A percentile compares a stretch with the other conserved stretches of the same genome.
Conservation (phyloP, 2,797 vertebrate species). For the Poeciliopsis paucimaculata region DNA sequence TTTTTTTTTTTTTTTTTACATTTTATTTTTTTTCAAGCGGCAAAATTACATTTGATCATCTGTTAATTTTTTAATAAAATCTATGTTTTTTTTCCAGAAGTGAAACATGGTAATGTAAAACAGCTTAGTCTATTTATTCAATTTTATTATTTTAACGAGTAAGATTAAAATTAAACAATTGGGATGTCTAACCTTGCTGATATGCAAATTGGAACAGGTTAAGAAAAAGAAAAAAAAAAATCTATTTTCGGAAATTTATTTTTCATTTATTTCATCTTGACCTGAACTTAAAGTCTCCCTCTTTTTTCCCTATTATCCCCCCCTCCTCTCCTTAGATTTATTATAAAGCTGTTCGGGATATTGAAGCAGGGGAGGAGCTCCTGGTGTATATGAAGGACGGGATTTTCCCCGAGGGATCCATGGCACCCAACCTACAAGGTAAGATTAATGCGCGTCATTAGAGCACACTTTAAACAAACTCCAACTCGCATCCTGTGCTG, state of each 20-base stretch:
- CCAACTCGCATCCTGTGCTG: constrained; percentile 75
- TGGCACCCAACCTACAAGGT: constrained; percentile 96
- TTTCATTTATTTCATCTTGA: constrained; percentile 15
- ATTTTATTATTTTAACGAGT: neutral
- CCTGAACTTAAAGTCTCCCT: constrained; percentile 42
- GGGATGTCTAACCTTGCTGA: neutral
- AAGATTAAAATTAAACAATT: neutral
- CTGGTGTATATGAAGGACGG: constrained; percentile 96
- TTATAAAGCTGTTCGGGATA: constrained; percentile 97
- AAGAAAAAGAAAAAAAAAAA: neutral
- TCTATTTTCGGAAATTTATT: constrained; percentile 25
- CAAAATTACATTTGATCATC: neutral
- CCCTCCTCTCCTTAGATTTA: constrained; percentile 83
- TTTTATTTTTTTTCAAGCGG: neutral
- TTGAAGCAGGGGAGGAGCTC: constrained; percentile 95
- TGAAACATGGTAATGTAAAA: neutral
- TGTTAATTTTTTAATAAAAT: neutral
- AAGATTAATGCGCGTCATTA: constrained; percentile 88
- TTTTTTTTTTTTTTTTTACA: neutral
- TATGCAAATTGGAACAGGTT: neutral
- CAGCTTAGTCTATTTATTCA: neutral
- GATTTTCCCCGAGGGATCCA: constrained; percentile 89
- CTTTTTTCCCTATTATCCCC: constrained; percentile 2
- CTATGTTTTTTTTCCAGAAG: neutral
- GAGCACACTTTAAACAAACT: constrained; percentile 88